Base-by-base conservation (phyloP, 2,888 invertebrate genomes). In the Teleogryllus oceanicus region DNA sequence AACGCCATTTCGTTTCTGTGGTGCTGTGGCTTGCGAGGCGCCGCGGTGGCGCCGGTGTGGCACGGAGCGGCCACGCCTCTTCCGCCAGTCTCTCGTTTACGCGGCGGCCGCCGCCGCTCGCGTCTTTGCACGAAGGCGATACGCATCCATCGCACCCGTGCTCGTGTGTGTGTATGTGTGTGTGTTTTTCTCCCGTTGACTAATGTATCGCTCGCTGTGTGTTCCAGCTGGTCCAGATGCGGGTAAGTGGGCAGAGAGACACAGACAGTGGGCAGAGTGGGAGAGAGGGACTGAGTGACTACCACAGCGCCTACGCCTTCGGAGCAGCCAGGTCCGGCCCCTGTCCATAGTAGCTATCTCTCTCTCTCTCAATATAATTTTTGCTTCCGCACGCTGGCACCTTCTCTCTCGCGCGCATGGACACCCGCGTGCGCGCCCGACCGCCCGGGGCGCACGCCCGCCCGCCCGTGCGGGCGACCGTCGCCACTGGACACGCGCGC, bases 371-470 rank as follows among this genome's bases (percentile, higher is more conserved):
- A 37, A 37, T 37, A 37, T 37, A 8, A 37, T 37, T n/a, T 62
- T 62, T 62, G 62, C 62, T 62, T 62, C 62, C 62, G 62, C 62
- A 62, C 62, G 62, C 62, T 62, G 62, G 62, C 62, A 62, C 62
- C 37, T 37, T 37, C 37, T 37, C 37, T 37, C 37, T 5, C 37
- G 37, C 37, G 37, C 62, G 62, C 62, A 62, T 62, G 62, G 62
- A 62, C 13, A 62, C 24, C 24, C 62, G n/a, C 62, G 62, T 8
- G 37, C 37, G 37, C 37, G 37, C 37, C 37, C 37, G 37, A 5
- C 37, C 37, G 37, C 37, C 8, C 8, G 37, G 37, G 37, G 37
- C 37, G 37, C 8, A 8, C 37, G 37, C 37, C 37, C 5, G 24
- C 24, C 24, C 24, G 24, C 24, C 24, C 24, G 24, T 2, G 24